Evolutionary conservation across 30 jellyfish, hydroid and myxozoan species (phyloP), one percentile per base, ranked within the genome.

Genomic region (Phacellophora camtschatica): DNA sequence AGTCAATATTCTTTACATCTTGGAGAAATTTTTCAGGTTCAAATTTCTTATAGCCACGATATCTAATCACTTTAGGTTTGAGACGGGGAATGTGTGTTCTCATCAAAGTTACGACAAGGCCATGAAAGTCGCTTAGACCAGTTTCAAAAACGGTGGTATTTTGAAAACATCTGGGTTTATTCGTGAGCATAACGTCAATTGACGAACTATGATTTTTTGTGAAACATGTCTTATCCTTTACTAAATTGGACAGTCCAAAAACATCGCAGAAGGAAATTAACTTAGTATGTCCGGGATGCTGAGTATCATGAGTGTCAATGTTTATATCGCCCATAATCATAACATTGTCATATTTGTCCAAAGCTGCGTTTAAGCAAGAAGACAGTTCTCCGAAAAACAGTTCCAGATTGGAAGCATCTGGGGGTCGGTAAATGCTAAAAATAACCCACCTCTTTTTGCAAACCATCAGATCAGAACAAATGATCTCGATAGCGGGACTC

Each of bases 231-330:
- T 50, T 71, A 8, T 27, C 56, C 36, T 27, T 71, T 34, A 74
- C 87, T 51, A 74, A 74, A 74, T 74, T 74, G 16, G 87, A 74
- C 23, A 74, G 87, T 13, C 76, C 87, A 51, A 53, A 74, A 27
- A 74, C 87, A 56, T 74, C 77, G 57, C 87, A 74, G 22, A 74
- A 74, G 23, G 85, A 48, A 72, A 72, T 42, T 48, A 69, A 43
- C 46, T 41, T 23, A n/a, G 22, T 19, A 42, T 18, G 46, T 15
- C 83, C 83, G 41, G 51, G 69, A 69, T 65, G 76, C 9, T 67
- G 64, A 67, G 25, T 33, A 67, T 67, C 66, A 9, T n/a, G n/a
- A n/a, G n/a, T n/a, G n/a, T n/a, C n/a, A n/a, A n/a, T n/a, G n/a
- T n/a, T n/a, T n/a, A n/a, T n/a, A n/a, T n/a, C n/a, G n/a, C n/a